A percentile compares a stretch with the other conserved stretches of the same genome.
These are phyloP conservation scores for Tangara arthus DNA, from an alignment of 2,797 vertebrate species.

Conservation along the genomic window DNA sequence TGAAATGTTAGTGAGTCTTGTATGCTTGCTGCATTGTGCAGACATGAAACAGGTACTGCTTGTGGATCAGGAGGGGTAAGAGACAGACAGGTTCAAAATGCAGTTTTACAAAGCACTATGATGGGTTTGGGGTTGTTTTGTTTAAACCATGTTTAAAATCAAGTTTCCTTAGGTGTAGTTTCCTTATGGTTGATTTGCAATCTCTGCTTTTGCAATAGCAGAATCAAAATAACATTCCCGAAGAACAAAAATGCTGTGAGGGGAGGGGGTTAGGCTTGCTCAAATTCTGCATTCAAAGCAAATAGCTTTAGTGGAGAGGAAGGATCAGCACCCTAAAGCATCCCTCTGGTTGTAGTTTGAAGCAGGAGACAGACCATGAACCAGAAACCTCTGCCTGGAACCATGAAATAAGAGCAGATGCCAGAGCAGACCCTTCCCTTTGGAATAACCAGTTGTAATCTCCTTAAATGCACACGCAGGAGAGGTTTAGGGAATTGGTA, in stretches of 20 bases:
- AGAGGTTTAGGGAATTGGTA: not conserved
- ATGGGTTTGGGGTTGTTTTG: not conserved
- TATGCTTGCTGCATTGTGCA: constrained; percentile 66
- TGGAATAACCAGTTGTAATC: not conserved
- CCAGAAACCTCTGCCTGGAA: not conserved
- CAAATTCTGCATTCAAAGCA: not conserved
- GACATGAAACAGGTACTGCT: constrained; percentile 55
- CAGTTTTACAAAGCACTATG: constrained; percentile 27
- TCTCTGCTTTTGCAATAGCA: not conserved
- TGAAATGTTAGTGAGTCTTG: constrained; percentile 61
- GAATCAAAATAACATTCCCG: not conserved
- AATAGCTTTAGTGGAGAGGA: not conserved
- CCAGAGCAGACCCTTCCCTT: not conserved
- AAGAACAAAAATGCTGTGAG: not conserved
- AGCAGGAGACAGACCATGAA: not conserved
- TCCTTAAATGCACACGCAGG: not conserved
- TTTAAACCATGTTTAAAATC: not conserved
- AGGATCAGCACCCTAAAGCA: not conserved
- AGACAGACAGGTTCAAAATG: constrained; percentile 32
- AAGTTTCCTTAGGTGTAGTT: not conserved
- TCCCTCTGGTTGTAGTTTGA: not conserved
- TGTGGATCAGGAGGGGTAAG: not conserved
- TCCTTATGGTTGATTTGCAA: constrained; percentile 17
- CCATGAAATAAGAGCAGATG: not conserved
- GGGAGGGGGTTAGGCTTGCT: not conserved